Evolutionary conservation across 1,140 invertebrate species (phyloP), one percentile per base, ranked within the genome.

Genomic region (Atta cephalotes): DNA sequence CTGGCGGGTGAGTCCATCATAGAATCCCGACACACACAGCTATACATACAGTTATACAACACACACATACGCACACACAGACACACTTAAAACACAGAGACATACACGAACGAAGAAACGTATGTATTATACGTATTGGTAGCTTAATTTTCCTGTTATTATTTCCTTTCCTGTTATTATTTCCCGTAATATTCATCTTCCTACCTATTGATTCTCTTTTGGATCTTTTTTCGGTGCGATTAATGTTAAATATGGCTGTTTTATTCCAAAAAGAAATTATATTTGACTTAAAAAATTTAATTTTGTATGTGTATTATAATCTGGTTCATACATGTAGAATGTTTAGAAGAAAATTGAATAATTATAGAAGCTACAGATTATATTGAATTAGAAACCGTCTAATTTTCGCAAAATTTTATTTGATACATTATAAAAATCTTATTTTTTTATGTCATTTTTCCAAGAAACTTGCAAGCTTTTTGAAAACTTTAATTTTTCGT

Each of bases 1-100:
- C 94, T 94, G 94, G 94, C 94, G 94, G 94, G 94, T 95, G 94
- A 95, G 94, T 94, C 94, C 94, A 94, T 94, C 93, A 92, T 93
- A 89, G 85, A 90, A 74, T 91, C 90, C 90, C 76, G 76, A 85
- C 60, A 51, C 51, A 45, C 9, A 51, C 49, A 45, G 25, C 56
- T 31, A 58, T 25, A 51, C 16, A 16, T 51, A 49, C 78, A 39
- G 35, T 4, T 66, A 63, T 31, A 77, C n/a, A 62, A 21, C 39
- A 66, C 53, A 66, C 21, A 45, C 18, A 12, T 16, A 31, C 62
- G 63, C 74, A 63, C 45, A 56, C 45, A 62, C 35, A 49, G 66
- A 60, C 28, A 28, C 14, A 76, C 79, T 39, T 39, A 39, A 6
- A 39, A 63, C 31, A 66, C 5, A 63, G 25, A 39, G 6, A 10